Base-by-base conservation (phyloP, 1,140 invertebrate genomes). In the Drosophila kohkoa region DNA sequence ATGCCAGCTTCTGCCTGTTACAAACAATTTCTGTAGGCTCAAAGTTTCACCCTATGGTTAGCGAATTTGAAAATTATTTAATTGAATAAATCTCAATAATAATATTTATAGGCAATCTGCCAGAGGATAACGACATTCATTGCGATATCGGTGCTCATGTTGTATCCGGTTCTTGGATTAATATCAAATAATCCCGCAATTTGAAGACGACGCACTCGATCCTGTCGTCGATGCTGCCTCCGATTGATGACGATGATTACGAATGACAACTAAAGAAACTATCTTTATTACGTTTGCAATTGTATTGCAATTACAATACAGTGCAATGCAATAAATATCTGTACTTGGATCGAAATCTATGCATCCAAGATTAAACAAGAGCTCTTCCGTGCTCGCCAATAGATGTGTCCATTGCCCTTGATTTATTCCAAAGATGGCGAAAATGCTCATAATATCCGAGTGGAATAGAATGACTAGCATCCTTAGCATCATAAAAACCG, bases 51-150 rank as follows among this genome's bases (percentile, higher is more conserved):
- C 16, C 16, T 20, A 20, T 20, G 16, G 1, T 2, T 20, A 20
- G 20, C 20, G 20, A 20, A 3, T 20, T 1, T 16, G 1, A 20
- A 20, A 20, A 20, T 20, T 20, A 20, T 20, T 1, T 1, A 20
- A 20, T 20, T 20, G 16, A 20, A 20, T 20, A 20, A 20, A 20
- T 20, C 16, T 20, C 2, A 20, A 20, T 20, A 20, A 20, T 2
- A 87, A 16, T 80, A 59, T 48, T 82, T 88, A 48, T 88, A 87
- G 1, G 85, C 85, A 73, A 88, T 78, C 35, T 88, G 83, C 5
- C 71, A 73, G 0, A 88, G 75, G 1, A 83, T 73, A 13, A 89
- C 16, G 0, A 89, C 77, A 75, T 89, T 71, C 1, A 28, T 46
- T 0, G 51, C 5, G 10, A 79, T 64, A 16, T 75, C 83, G 5